Base-by-base conservation (phyloP, 2,113 vertebrate genomes). In the Chionis minor region DNA sequence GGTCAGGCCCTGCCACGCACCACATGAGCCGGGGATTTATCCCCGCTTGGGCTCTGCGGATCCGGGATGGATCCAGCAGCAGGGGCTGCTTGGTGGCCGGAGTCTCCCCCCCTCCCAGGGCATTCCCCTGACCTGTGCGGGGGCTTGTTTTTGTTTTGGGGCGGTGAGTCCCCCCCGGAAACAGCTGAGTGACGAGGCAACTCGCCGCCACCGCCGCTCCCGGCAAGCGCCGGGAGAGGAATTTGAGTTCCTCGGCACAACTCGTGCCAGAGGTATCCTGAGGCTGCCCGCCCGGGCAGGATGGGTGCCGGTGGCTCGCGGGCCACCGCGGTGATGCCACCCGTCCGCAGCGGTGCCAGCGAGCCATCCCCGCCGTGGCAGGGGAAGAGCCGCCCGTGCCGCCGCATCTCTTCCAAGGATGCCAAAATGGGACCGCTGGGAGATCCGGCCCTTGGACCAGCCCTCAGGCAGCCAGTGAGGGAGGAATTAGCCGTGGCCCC, bases 111-210 rank as follows among this genome's bases (percentile, higher is more conserved):
- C 28, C 16, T 28, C 54, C 28, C 6, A 4, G 2, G 13, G 11
- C 3, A 49, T 30, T 42, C 45, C 56, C 49, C 10, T 38, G 61
- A 27, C 14, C 27, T 33, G 0, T 0, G 7, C 0, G 0, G 8
- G 18, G 16, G 22, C 10, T 72, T 4, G 4, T 2, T 16, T 71
- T 30, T 13, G 1, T 22, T 90, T 81, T 33, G 66, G 81, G 75
- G 66, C 10, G 16, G 6, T 1, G 2, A 26, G 8, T 28, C 4
- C 18, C 4, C 18, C 51, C 27, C 17, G 38, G n/a, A 22, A 83
- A 8, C 9, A 63, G 33, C 81, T 30, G 3, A 78, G 23, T 24
- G 0, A 16, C 4, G 4, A 82, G 73, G 69, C 54, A 38, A 38
- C 85, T 52, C 4, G 33, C 8, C 38, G 1, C 17, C 2, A 1